These are phyloP conservation scores for Plecturocebus donacophilus DNA, from an alignment of 2,113 vertebrate species.

Conservation along the genomic window DNA sequence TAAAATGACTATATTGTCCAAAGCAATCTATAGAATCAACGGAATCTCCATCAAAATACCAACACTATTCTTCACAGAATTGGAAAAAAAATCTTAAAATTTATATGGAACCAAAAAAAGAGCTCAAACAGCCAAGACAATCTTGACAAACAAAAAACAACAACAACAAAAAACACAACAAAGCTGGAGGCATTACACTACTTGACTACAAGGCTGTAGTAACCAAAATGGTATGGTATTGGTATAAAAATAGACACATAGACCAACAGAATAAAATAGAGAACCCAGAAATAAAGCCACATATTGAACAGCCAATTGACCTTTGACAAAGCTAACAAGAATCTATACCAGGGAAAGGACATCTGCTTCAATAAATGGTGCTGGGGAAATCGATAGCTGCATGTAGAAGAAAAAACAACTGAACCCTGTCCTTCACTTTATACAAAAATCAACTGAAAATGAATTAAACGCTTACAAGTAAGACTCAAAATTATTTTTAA, in stretches of 20 bases:
- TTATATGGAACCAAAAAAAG: background rate
- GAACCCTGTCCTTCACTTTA: background rate
- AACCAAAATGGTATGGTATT: background rate
- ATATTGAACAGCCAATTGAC: background rate
- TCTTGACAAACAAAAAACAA: background rate
- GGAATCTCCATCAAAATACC: background rate
- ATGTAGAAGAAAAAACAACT: background rate
- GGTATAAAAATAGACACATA: background rate
- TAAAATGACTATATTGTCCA: background rate
- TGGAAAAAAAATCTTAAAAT: background rate
- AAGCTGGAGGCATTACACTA: background rate
- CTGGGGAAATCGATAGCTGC: background rate
- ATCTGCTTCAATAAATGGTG: background rate
- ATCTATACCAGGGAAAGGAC: background rate
- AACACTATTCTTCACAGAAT: background rate
- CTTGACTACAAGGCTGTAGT: background rate
- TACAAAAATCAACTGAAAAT: background rate
- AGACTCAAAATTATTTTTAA: background rate
- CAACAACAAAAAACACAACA: background rate
- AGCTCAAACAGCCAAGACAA: background rate
- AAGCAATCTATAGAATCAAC: background rate
- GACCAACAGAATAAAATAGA: background rate
- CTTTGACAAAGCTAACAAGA: background rate
- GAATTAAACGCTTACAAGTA: background rate
- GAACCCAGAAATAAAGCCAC: background rate